Evolutionary conservation across 2,888 invertebrate species (phyloP).

Genomic region (Pammene fasciana): DNA sequence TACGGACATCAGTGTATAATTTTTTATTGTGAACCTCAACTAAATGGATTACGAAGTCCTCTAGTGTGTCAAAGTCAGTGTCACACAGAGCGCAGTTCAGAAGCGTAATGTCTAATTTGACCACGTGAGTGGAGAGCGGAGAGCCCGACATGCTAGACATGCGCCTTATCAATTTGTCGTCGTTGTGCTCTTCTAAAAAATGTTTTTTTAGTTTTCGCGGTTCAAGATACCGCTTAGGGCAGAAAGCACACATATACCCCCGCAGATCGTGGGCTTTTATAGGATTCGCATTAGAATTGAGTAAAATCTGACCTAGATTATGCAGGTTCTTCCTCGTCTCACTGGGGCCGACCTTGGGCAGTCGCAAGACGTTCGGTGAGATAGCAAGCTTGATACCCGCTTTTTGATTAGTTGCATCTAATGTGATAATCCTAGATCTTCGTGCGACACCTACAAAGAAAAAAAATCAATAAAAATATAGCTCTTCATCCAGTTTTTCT

Average conservation of each 20-base stretch:
- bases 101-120: slow-evolving; percentile 63
- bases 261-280: slow-evolving; percentile 55
- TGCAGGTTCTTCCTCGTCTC: slow-evolving; percentile 53
- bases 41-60: slow-evolving; percentile 56
- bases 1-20: slow-evolving; percentile 56
- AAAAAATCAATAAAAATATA: slow-evolving; percentile 45
- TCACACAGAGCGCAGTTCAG: slow-evolving; percentile 60
- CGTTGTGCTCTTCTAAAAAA: slow-evolving; percentile 58
- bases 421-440: slow-evolving; percentile 52
- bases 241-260: slow-evolving; percentile 62
- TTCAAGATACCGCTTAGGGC: slow-evolving; percentile 54
- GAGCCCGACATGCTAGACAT: slow-evolving; percentile 48
- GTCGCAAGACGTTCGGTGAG: slow-evolving; percentile 28
- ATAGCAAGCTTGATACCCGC: slow-evolving; percentile 55
- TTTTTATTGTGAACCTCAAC: slow-evolving; percentile 51
- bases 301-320: slow-evolving; percentile 57
- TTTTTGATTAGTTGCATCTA: slow-evolving; percentile 47
- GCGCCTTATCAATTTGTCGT: slow-evolving; percentile 52
- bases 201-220: slow-evolving; percentile 59
- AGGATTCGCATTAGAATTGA: slow-evolving; percentile 63
- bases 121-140: slow-evolving; percentile 51
- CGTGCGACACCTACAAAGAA: slow-evolving; percentile 54
- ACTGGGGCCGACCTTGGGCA: slow-evolving; percentile 23
- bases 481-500: slow-evolving; percentile 1
- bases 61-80: slow-evolving; percentile 50